These are phyloP conservation scores for Spicauda simplicius DNA, from an alignment of 2,888 invertebrate species.

Conservation along the genomic window DNA sequence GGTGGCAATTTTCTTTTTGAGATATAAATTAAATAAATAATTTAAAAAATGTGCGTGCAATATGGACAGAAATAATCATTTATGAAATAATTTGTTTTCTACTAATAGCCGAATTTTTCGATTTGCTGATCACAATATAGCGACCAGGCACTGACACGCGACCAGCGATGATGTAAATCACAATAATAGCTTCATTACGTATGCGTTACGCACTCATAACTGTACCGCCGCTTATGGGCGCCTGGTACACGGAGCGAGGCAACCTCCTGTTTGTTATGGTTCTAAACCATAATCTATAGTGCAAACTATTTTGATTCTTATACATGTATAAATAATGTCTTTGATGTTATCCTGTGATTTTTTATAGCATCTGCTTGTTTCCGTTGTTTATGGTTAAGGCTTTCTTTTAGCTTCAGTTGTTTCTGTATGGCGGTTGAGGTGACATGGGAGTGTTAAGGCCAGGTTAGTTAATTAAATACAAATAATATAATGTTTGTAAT, in stretches of 20 bases:
- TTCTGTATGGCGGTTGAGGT: slow-evolving; percentile 47
- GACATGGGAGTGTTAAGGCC: slow-evolving; percentile 42
- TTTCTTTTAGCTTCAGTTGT: slow-evolving; percentile 32
- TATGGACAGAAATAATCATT: not conserved
- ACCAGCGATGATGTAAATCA: slow-evolving; percentile 57
- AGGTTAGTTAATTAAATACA: slow-evolving; percentile 38
- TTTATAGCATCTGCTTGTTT: not conserved
- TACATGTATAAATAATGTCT: not conserved
- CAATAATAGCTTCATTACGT: slow-evolving; percentile 65
- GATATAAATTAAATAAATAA: too few species aligned
- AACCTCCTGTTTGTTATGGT: slow-evolving; percentile 11
- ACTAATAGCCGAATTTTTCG: not conserved
- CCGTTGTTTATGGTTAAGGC: slow-evolving; percentile 16
- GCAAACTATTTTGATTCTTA: slow-evolving; percentile 17
- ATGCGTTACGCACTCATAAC: slow-evolving; percentile 69
- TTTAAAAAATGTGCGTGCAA: not conserved
- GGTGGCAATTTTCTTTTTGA: too few species aligned
- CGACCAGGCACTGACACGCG: slow-evolving; percentile 32
- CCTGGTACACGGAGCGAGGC: slow-evolving; percentile 29
- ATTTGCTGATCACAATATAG: not conserved
- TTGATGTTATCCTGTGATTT: not conserved
- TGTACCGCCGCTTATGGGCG: slow-evolving; percentile 61
- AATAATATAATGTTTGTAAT: too few species aligned
- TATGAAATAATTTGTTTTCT: not conserved
- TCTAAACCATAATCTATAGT: not conserved